Percentiles rank a stretch among this genome's conserved stretches.
These are phyloP conservation scores for Coregonus sp. DNA, from an alignment of 2,797 vertebrate species.

Conservation along the genomic window DNA sequence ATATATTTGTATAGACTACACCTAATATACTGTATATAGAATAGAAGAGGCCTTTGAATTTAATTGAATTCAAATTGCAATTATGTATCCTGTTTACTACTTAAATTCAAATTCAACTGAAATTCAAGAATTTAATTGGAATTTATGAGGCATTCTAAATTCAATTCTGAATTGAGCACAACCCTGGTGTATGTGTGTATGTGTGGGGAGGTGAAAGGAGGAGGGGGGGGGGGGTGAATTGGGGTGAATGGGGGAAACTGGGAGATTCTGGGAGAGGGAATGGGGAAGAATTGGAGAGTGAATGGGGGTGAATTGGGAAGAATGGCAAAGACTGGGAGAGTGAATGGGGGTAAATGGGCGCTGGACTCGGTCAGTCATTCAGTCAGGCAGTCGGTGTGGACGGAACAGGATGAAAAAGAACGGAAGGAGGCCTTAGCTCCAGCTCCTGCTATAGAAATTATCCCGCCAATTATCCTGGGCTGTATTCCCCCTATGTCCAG, in stretches of 20 bases:
- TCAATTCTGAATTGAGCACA: too few relatives aligned
- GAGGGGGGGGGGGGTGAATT: too few relatives aligned
- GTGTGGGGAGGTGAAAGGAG: constrained; percentile 28
- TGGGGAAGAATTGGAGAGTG: constrained; percentile 3
- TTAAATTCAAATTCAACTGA: too few relatives aligned
- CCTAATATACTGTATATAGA: too few relatives aligned
- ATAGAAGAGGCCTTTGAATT: too few relatives aligned
- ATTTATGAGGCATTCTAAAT: neutral
- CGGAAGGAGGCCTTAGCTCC: constrained; percentile 69
- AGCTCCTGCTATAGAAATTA: constrained; percentile 70
- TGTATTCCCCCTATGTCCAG: constrained; percentile 62
- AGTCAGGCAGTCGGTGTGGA: neutral
- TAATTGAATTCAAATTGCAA: too few relatives aligned
- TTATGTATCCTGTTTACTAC: too few relatives aligned
- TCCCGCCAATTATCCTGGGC: constrained; percentile 71
- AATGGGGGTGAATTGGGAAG: constrained; percentile 1
- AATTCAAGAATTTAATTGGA: neutral
- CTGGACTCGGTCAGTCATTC: too few relatives aligned
- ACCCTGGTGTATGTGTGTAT: too few relatives aligned
- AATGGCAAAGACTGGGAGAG: neutral
- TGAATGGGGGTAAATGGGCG: neutral
- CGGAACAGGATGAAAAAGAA: neutral
- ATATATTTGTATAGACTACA: too few relatives aligned
- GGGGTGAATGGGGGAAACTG: constrained; percentile 18
- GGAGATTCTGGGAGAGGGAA: neutral